phyloP scores from a whole-genome alignment of 2,113 vertebrate species.

The human (Homo sapiens) region DNA sequence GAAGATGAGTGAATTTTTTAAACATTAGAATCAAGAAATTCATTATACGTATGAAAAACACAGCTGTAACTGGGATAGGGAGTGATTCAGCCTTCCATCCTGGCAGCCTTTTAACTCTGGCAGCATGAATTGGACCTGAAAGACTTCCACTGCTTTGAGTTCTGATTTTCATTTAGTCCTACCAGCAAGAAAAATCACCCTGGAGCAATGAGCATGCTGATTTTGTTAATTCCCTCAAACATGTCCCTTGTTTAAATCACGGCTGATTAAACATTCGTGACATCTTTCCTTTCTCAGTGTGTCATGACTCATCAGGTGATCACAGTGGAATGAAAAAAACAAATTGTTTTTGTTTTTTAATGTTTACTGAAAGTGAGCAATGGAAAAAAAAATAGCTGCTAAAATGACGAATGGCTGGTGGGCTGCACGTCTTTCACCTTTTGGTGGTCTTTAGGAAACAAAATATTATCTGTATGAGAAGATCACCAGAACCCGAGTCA shows the following conservation, averaged over 20 bases:
- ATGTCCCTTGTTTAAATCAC: slow-evolving; percentile 74
- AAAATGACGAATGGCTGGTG: slow-evolving; percentile 65
- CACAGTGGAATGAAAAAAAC: slow-evolving; percentile 59
- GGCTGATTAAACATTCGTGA: slow-evolving; percentile 75
- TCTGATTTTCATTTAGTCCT: slow-evolving; percentile 76
- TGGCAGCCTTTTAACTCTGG: slow-evolving; percentile 75
- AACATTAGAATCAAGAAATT: slow-evolving; percentile 79
- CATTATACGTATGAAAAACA: slow-evolving; percentile 74
- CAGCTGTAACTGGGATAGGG: slow-evolving; percentile 65
- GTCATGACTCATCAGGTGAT: slow-evolving; percentile 68
- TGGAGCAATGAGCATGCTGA: slow-evolving; percentile 60
- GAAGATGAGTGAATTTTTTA: slow-evolving; percentile 74
- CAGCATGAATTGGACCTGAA: slow-evolving; percentile 77
- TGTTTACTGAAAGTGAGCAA: slow-evolving; percentile 69
- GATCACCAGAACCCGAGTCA: background rate
- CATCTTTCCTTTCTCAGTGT: slow-evolving; percentile 70
- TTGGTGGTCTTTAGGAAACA: slow-evolving; percentile 66
- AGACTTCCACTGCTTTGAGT: slow-evolving; percentile 55
- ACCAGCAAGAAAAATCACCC: slow-evolving; percentile 76
- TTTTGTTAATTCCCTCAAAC: slow-evolving; percentile 79
- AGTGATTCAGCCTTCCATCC: slow-evolving; percentile 77
- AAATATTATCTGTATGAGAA: slow-evolving; percentile 55
- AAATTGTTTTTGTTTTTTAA: slow-evolving; percentile 61
- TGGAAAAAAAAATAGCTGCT: slow-evolving; percentile 65
- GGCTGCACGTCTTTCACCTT: slow-evolving; percentile 49